These are phyloP conservation scores for Neosilurus hyrtlii DNA, from an alignment of 2,797 vertebrate genomes.

Conservation along the genomic window DNA sequence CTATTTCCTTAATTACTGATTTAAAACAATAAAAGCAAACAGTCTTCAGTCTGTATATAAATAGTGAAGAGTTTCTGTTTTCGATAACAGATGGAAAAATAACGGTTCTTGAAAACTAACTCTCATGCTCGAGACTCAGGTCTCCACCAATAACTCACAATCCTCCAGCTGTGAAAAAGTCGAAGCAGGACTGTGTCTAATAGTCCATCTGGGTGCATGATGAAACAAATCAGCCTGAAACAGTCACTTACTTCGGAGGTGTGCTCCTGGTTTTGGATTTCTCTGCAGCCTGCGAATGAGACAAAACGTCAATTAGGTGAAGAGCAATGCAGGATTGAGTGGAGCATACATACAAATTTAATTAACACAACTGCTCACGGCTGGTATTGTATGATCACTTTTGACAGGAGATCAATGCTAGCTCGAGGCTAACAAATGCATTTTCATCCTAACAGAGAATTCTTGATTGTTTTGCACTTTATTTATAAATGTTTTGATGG, in stretches of 20 bases:
- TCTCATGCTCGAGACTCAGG: neutral
- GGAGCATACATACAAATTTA: constrained; percentile 12
- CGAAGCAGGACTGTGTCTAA: constrained; percentile 22
- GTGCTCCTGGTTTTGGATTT: constrained; percentile 81
- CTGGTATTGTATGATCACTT: constrained; percentile 13
- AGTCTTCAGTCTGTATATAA: too few species aligned
- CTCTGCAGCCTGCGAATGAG: constrained; percentile 77
- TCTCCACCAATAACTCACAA: neutral
- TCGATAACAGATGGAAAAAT: neutral
- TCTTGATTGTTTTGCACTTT: constrained; percentile 2
- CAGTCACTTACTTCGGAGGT: constrained; percentile 79
- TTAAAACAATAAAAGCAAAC: neutral
- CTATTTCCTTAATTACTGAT: neutral
- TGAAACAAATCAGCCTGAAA: constrained; percentile 25
- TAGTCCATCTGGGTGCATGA: constrained; percentile 21
- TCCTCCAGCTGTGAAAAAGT: constrained; percentile 11
- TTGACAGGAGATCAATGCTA: constrained; percentile 46
- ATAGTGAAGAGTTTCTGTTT: neutral
- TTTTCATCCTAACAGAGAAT: constrained; percentile 16
- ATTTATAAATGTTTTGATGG: neutral
- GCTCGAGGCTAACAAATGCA: constrained; percentile 42
- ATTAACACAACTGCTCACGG: constrained; percentile 12
- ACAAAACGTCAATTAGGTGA: constrained; percentile 49
- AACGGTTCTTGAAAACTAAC: constrained; percentile 3
- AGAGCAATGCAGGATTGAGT: neutral